Percentiles rank a stretch among this genome's conserved stretches.
These are phyloP conservation scores for Cryptotermes secundus DNA, from an alignment of 1,140 invertebrate genomes.

Conservation along the genomic window DNA sequence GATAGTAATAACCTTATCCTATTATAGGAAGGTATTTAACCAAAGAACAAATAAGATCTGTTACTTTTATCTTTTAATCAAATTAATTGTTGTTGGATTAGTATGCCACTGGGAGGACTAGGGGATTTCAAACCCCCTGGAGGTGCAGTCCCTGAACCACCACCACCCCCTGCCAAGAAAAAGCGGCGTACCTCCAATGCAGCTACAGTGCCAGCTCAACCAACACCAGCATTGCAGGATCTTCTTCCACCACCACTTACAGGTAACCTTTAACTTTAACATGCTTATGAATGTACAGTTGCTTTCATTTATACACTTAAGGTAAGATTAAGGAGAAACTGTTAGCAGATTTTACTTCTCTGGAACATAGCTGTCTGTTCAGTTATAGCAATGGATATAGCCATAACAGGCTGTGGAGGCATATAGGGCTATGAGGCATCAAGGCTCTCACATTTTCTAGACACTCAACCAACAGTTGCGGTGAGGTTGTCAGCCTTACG, in stretches of 20 bases:
- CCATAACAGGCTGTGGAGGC: too few species aligned
- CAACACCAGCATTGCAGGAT: constrained; percentile 62
- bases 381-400: too few species aligned
- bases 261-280: constrained; percentile 45
- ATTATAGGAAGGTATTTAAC: not conserved
- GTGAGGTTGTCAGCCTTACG: too few species aligned
- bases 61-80: not conserved
- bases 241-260: constrained; percentile 78
- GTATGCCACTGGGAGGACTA: constrained; percentile 54
- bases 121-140: constrained; percentile 58
- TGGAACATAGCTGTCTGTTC: too few species aligned
- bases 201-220: constrained; percentile 49
- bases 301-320: too few species aligned
- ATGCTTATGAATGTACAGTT: too few species aligned
- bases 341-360: too few species aligned
- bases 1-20: not conserved
- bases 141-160: constrained; percentile 50
- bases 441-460: too few species aligned
- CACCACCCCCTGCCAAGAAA: constrained; percentile 58
- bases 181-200: constrained; percentile 56
- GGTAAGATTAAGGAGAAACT: too few species aligned
- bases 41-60: not conserved
- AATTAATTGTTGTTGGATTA: constrained; percentile 37
- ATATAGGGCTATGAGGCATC: too few species aligned
- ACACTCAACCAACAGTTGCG: too few species aligned